Evolutionary conservation across 2,797 vertebrate species (phyloP).

Genomic region (Urophycis tenuis): DNA sequence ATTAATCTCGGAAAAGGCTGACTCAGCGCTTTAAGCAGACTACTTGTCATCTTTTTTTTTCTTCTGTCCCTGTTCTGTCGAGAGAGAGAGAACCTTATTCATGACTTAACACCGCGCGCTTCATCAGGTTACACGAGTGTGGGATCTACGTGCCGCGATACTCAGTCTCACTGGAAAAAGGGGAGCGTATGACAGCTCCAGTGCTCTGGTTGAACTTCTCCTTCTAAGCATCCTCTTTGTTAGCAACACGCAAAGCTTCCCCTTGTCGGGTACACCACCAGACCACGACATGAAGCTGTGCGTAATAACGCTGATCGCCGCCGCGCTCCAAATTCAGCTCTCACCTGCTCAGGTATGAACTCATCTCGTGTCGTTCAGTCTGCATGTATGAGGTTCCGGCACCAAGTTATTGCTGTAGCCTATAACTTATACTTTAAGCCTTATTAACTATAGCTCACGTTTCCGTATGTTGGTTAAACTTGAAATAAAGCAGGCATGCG

Average conservation of each 20-base stretch:
- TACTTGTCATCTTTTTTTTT: background rate
- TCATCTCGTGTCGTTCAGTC: background rate
- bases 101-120: slow-evolving; percentile 31
- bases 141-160: slow-evolving; percentile 55
- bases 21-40: background rate
- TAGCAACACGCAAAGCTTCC: slow-evolving; percentile 28
- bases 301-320: slow-evolving; percentile 66
- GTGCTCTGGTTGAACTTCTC: slow-evolving; percentile 36
- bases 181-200: slow-evolving; percentile 33
- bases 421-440: too few species aligned
- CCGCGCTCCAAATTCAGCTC: slow-evolving; percentile 71
- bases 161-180: slow-evolving; percentile 7
- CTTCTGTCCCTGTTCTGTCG: background rate
- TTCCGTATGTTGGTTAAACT: background rate
- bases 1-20: background rate
- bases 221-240: slow-evolving; percentile 31
- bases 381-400: background rate
- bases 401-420: too few species aligned
- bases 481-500: background rate
- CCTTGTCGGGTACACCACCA: slow-evolving; percentile 28
- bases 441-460: background rate
- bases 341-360: slow-evolving; percentile 76
- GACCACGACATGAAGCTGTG: slow-evolving; percentile 69
- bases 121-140: slow-evolving; percentile 51
- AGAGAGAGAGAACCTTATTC: slow-evolving; percentile 30